A percentile compares a stretch with the other conserved stretches of the same genome.
phyloP scores from a whole-genome alignment of 2,797 vertebrate species.

The Microchirus variegatus region DNA sequence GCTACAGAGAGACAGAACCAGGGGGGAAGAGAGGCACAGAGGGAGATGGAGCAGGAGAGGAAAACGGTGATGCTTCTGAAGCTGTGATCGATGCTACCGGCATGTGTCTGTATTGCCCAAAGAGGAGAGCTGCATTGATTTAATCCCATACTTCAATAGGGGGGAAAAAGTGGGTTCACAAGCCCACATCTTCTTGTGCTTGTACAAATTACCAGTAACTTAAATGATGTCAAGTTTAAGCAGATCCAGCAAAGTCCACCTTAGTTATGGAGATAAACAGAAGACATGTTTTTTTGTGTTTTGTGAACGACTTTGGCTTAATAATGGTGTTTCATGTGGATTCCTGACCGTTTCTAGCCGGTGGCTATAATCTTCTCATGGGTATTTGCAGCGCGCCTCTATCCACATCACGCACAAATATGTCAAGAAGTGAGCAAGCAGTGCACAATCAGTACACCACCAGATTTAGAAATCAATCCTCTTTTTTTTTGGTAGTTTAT shows the following conservation, averaged over 20 bases:
- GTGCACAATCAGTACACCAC: slow-evolving; percentile 17
- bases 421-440: slow-evolving; percentile 35
- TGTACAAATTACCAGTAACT: slow-evolving; percentile 43
- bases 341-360: slow-evolving; percentile 37
- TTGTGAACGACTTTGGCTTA: slow-evolving; percentile 33
- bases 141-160: slow-evolving; percentile 62
- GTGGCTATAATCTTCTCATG: slow-evolving; percentile 52
- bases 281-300: slow-evolving; percentile 29
- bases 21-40: slow-evolving; percentile 28
- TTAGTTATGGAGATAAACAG: slow-evolving; percentile 35
- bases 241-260: slow-evolving; percentile 25
- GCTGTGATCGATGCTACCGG: slow-evolving; percentile 76
- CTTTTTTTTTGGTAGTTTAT: slow-evolving; percentile 4
- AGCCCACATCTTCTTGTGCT: slow-evolving; percentile 35
- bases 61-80: slow-evolving; percentile 76
- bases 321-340: slow-evolving; percentile 45
- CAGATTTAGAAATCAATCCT: slow-evolving; percentile 33
- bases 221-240: slow-evolving; percentile 33
- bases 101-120: slow-evolving; percentile 65
- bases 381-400: slow-evolving; percentile 34
- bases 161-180: slow-evolving; percentile 51
- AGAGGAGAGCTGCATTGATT: slow-evolving; percentile 73
- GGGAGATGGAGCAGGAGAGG: slow-evolving; percentile 49
- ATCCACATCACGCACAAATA: slow-evolving; percentile 32
- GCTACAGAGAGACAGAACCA: slow-evolving; percentile 48